Percentiles rank a stretch among this genome's conserved stretches.
Conservation (phyloP, 2,113 vertebrate genomes). For the Euleptes europaea region DNA sequence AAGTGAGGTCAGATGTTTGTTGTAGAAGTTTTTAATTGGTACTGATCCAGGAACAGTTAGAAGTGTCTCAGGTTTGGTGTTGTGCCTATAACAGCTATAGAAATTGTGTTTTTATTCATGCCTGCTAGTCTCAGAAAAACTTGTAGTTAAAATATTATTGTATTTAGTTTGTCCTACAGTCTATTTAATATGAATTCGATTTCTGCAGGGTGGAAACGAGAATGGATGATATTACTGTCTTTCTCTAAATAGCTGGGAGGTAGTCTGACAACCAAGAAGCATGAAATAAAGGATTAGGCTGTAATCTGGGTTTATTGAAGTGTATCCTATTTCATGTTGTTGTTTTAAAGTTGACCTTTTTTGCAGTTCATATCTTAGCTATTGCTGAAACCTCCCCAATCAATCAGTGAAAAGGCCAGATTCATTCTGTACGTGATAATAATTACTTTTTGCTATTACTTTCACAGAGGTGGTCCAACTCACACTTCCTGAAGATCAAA, state of each 20-base stretch:
- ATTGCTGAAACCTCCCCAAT: fast-evolving
- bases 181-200: conserved; percentile 1
- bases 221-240: background rate
- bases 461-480: conserved; percentile 89
- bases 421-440: background rate
- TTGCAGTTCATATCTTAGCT: background rate
- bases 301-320: background rate
- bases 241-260: background rate
- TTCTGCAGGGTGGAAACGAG: background rate
- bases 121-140: background rate
- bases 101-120: background rate
- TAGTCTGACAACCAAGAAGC: background rate
- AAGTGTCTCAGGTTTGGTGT: background rate
- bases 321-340: background rate
- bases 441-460: background rate
- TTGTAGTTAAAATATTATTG: background rate
- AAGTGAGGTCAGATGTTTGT: background rate
- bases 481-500: conserved; percentile 83
- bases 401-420: background rate
- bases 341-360: background rate
- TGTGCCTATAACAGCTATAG: background rate
- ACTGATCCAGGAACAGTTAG: background rate
- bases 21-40: no score
- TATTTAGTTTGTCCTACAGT: background rate
- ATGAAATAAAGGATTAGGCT: background rate